Percentiles rank a stretch among this genome's conserved stretches.
phyloP scores from a whole-genome alignment of 2,888 invertebrate species.

The Trissolcus brochymenae region DNA sequence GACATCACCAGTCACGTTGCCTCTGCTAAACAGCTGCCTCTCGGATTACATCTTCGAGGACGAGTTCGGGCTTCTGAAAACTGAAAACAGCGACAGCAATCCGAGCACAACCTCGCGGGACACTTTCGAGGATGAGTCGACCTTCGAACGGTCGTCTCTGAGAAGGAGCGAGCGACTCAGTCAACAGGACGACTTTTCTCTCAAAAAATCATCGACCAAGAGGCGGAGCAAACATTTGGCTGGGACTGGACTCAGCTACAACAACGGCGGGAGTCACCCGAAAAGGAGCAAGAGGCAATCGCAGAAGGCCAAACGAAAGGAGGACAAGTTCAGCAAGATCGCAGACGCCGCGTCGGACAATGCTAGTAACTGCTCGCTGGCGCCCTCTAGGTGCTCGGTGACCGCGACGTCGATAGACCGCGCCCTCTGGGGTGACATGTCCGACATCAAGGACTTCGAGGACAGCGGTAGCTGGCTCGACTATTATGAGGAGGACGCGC shows the following conservation, averaged over 20 bases:
- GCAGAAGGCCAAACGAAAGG: conserved; percentile 56
- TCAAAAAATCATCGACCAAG: conserved; percentile 37
- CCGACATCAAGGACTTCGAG: conserved; percentile 66
- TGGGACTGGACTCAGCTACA: conserved; percentile 60
- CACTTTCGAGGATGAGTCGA: conserved; percentile 38
- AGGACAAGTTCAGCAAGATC: conserved; percentile 58
- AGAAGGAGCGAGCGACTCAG: conserved; percentile 71
- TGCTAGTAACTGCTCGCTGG: conserved; percentile 47
- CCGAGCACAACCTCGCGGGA: conserved; percentile 47
- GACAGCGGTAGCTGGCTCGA: conserved; percentile 59
- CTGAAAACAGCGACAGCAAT: conserved; percentile 42
- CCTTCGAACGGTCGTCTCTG: conserved; percentile 54
- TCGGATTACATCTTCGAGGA: conserved; percentile 45
- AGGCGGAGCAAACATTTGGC: conserved; percentile 12
- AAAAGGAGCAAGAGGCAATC: conserved; percentile 60
- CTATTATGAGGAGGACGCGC: conserved; percentile 69
- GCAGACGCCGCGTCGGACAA: conserved; percentile 22
- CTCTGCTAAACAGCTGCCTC: conserved; percentile 67
- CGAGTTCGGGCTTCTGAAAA: conserved; percentile 34
- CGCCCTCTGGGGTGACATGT: conserved; percentile 75
- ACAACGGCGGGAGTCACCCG: conserved; percentile 47
- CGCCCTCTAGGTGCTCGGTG: conserved; percentile 19
- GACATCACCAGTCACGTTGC: conserved; percentile 65
- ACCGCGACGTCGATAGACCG: conserved; percentile 69
- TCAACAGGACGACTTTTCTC: conserved; percentile 68